phyloP scores from a whole-genome alignment of 2,888 invertebrate genomes.

The Emmelina monodactyla region DNA sequence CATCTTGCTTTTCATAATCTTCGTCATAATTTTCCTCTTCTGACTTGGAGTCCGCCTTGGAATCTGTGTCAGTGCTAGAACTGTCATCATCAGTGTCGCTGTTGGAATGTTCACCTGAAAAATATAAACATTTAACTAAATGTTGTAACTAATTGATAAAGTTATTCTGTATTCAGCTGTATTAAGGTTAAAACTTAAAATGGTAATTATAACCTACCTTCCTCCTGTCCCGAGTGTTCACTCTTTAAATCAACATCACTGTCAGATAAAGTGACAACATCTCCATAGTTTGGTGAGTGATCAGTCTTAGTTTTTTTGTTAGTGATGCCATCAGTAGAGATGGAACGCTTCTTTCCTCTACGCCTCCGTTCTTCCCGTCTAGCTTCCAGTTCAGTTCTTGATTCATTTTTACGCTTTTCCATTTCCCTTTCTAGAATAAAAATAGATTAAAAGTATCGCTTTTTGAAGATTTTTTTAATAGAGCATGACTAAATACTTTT shows the following conservation, averaged over 20 bases:
- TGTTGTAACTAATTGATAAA: not conserved
- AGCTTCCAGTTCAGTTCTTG: conserved; percentile 76
- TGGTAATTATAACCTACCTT: conserved; percentile 27
- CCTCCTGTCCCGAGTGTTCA: conserved; percentile 49
- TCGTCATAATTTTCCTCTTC: conserved; percentile 44
- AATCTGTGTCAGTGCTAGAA: conserved; percentile 44
- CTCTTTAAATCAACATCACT: conserved; percentile 58
- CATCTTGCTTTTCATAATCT: conserved; percentile 27
- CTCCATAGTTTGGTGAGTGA: conserved; percentile 42
- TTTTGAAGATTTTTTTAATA: not conserved
- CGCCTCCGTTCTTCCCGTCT: conserved; percentile 70
- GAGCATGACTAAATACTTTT: conserved; percentile 2
- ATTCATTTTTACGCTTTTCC: conserved; percentile 79
- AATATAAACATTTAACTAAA: conserved; percentile 5
- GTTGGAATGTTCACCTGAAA: conserved; percentile 53
- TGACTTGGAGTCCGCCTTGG: conserved; percentile 47
- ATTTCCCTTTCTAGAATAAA: conserved; percentile 71
- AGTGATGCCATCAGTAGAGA: conserved; percentile 34
- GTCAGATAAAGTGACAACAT: conserved; percentile 58
- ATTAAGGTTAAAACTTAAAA: conserved; percentile 1
- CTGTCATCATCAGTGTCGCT: conserved; percentile 60
- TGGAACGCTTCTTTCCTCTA: conserved; percentile 48
- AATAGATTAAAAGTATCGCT: conserved; percentile 1
- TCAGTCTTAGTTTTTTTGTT: conserved; percentile 42
- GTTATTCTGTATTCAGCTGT: too few relatives aligned